phyloP scores from a whole-genome alignment of 2,888 invertebrate species.

The Drosophila melanosoma region DNA sequence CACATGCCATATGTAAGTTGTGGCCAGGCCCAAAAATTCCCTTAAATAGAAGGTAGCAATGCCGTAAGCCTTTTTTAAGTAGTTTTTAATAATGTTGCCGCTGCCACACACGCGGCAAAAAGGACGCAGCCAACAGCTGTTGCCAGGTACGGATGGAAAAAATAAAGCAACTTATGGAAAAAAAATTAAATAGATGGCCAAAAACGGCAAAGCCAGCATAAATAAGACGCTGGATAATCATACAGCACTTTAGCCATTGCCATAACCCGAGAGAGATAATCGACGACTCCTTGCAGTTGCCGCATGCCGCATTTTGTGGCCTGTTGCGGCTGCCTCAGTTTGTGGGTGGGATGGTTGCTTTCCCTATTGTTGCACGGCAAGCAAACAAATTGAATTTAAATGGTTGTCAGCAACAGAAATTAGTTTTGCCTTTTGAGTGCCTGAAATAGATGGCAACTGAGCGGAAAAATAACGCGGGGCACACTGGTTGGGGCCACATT shows the following conservation, averaged over 20 bases:
- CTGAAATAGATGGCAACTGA: constrained; percentile 36
- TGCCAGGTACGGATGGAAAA: constrained; percentile 34
- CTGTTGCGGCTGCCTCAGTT: constrained; percentile 22
- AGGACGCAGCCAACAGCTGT: constrained; percentile 46
- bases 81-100: constrained; percentile 68
- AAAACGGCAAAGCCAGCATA: constrained; percentile 44
- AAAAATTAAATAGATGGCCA: constrained; percentile 16
- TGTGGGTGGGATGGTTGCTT: constrained; percentile 13
- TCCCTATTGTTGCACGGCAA: constrained; percentile 41
- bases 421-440: constrained; percentile 66
- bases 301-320: constrained; percentile 11
- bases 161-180: not conserved
- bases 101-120: constrained; percentile 68
- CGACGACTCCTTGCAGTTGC: constrained; percentile 32
- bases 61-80: constrained; percentile 70
- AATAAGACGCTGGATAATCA: constrained; percentile 49
- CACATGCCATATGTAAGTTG: constrained; percentile 13
- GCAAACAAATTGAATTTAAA: constrained; percentile 72
- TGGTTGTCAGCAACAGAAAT: constrained; percentile 75
- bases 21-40: constrained; percentile 7
- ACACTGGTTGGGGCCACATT: not conserved
- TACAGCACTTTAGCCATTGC: constrained; percentile 3
- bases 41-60: constrained; percentile 22
- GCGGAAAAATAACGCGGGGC: not conserved
- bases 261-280: constrained; percentile 32